Evolutionary conservation across 1,140 invertebrate genomes (phyloP).

Genomic region (Acromyrmex charruanus): DNA sequence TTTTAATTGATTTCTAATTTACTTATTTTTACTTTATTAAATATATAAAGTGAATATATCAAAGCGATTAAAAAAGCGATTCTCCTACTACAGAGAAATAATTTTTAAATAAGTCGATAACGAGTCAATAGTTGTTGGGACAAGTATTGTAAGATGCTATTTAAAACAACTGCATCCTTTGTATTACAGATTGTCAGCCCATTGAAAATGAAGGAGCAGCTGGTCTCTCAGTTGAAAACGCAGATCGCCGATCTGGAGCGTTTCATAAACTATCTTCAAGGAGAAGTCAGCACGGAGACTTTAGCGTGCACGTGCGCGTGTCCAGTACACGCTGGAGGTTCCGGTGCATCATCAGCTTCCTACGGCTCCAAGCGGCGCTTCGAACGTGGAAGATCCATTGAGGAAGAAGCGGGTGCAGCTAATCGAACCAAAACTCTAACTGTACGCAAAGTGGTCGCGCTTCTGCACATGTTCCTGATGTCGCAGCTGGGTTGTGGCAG

Average conservation of each 20-base stretch:
- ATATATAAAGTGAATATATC: background rate
- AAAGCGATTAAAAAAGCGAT: background rate
- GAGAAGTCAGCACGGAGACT: constrained; percentile 87
- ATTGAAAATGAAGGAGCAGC: constrained; percentile 97
- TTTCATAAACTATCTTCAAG: constrained; percentile 98
- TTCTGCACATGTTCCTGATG: constrained; percentile 97
- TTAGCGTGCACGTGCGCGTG: constrained; percentile 89
- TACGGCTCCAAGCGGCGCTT: constrained; percentile 79
- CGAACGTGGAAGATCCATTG: constrained; percentile 70
- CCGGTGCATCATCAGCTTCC: constrained; percentile 63
- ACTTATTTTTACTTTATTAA: no score
- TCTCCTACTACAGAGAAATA: background rate
- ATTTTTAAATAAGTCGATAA: background rate
- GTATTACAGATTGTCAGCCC: constrained; percentile 94
- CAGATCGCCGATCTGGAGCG: constrained; percentile 98
- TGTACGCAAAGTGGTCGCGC: constrained; percentile 93
- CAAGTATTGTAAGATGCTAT: background rate
- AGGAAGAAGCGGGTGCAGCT: constrained; percentile 72
- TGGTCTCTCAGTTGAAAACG: constrained; percentile 97
- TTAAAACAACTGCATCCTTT: constrained; percentile 76
- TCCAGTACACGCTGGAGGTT: constrained; percentile 87
- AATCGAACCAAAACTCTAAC: constrained; percentile 88
- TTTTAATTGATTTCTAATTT: background rate
- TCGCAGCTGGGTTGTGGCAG: constrained; percentile 96
- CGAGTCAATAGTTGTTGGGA: background rate